Evolutionary conservation across 2,888 invertebrate species (phyloP), one percentile per base, ranked within the genome.

Genomic region (Drosophila rubida): DNA sequence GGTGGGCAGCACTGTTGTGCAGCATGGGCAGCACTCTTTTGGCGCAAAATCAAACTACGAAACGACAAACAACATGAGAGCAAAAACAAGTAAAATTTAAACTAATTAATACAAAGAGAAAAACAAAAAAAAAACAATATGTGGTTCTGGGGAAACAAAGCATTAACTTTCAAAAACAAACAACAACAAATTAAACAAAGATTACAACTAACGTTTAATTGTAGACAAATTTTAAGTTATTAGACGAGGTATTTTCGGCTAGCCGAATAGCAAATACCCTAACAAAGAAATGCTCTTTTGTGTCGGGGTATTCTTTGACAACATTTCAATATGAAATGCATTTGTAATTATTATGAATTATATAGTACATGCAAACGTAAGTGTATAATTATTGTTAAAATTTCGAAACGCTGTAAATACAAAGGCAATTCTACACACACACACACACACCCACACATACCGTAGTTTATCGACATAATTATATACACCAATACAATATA

Each of bases 71-170:
- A 74, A 81, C 80, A 58, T 22, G 39, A 73, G 69, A 42, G 48
- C 51, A 69, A 73, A 68, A 64, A 49, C 58, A 65, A 57, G 23
- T 63, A 57, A 61, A 46, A 50, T 30, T 14, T 45, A 4, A 64
- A 70, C 41, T n/a, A n/a, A n/a, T 19, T 2, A 19, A 19, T 19
- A 19, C 19, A 66, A 60, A 16, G 41, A 41, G 23, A 55, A 32
- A 16, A 44, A 41, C 30, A 55, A 32, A 45, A 44, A 44, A 49
- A 48, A 41, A 48, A 70, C 60, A 68, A 71, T 50, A 69, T 65
- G 72, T 71, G 84, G 84, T 84, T 84, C 79, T 87, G 87, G 84
- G 88, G 88, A 84, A 84, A 88, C 84, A 83, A 81, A 73, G 65
- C 82, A 75, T 76, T 73, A 82, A 75, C 65, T 63, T 72, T 80